Evolutionary conservation across 2,888 invertebrate genomes (phyloP).

Genomic region (Euphydryas editha): DNA sequence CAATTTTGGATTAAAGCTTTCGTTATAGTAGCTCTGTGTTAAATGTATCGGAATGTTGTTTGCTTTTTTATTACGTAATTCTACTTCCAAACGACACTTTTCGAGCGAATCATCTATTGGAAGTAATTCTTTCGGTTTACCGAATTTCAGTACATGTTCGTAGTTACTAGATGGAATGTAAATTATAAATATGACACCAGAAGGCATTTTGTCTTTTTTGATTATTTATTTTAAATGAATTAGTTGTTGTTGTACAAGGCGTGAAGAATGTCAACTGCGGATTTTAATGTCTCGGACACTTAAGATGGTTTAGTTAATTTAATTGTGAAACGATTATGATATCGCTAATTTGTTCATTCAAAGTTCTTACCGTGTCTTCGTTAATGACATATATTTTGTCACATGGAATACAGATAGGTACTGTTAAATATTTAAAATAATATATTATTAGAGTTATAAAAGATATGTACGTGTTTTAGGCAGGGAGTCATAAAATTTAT

Average conservation of each 20-base stretch:
- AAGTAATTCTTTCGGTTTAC: constrained; percentile 68
- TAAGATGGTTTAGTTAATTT: constrained; percentile 52
- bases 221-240: background rate
- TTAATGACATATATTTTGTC: constrained; percentile 13
- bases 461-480: too few relatives aligned
- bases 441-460: too few relatives aligned
- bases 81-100: constrained; percentile 65
- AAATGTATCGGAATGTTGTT: constrained; percentile 71
- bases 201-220: constrained; percentile 46
- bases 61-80: constrained; percentile 67
- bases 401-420: background rate
- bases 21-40: constrained; percentile 69
- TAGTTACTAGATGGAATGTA: constrained; percentile 87
- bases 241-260: constrained; percentile 2
- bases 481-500: too few relatives aligned
- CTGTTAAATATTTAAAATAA: too few relatives aligned
- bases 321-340: constrained; percentile 44
- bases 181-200: constrained; percentile 87
- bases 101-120: constrained; percentile 54
- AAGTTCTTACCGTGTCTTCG: constrained; percentile 16
- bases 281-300: constrained; percentile 42
- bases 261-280: constrained; percentile 5
- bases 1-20: constrained; percentile 60
- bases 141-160: constrained; percentile 84
- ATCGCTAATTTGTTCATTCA: constrained; percentile 24